phyloP scores from a whole-genome alignment of 2,113 vertebrate genomes.

The Maccullochella peelii region DNA sequence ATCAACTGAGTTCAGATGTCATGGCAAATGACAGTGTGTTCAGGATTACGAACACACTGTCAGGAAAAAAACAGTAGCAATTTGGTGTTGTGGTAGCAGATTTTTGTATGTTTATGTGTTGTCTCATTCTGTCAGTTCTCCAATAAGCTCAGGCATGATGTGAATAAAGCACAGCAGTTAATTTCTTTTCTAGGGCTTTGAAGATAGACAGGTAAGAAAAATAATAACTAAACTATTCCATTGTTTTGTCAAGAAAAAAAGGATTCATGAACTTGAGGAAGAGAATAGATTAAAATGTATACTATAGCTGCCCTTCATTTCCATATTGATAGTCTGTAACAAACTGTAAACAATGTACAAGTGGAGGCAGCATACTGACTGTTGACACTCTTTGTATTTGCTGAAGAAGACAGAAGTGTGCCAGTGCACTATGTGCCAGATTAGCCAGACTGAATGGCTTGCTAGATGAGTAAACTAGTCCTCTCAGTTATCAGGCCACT shows the following conservation, averaged over 20 bases:
- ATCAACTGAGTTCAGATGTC: conserved; percentile 43
- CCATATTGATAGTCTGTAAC: background rate
- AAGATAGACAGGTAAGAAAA: background rate
- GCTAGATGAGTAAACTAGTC: conserved; percentile 32
- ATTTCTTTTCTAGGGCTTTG: background rate
- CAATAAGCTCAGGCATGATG: background rate
- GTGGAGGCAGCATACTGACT: background rate
- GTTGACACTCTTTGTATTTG: background rate
- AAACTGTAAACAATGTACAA: background rate
- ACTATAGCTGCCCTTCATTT: background rate
- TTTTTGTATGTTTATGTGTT: conserved; percentile 6
- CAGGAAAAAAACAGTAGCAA: background rate
- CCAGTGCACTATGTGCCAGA: conserved; percentile 26
- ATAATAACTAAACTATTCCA: background rate
- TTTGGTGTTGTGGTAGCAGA: conserved; percentile 15
- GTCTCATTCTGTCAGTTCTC: background rate
- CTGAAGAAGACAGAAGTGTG: conserved; percentile 19
- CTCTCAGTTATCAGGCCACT: conserved; percentile 1
- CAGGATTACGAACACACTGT: background rate
- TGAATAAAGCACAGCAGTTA: background rate
- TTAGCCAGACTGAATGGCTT: conserved; percentile 21
- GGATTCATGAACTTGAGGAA: too few relatives aligned
- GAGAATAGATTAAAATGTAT: background rate
- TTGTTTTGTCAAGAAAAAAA: background rate
- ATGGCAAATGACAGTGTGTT: background rate